Conservation (phyloP, 2,797 vertebrate species). For the Huso huso region DNA sequence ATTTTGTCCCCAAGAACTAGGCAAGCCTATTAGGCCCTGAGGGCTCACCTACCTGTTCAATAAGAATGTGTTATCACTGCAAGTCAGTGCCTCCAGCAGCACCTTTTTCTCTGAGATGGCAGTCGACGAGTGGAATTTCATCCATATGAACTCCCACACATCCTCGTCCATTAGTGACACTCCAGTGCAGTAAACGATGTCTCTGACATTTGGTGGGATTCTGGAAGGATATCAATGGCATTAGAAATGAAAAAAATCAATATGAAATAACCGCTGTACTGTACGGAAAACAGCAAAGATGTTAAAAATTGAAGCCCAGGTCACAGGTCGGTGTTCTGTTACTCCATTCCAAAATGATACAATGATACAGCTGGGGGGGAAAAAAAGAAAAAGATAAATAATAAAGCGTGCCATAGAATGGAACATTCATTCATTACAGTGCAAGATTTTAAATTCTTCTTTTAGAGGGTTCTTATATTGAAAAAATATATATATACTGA, state of each 20-base stretch:
- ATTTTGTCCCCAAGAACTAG: no score
- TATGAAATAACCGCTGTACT: not conserved
- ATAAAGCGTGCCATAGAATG: not conserved
- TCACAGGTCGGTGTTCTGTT: not conserved
- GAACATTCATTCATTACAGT: no score
- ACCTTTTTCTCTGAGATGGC: conserved; percentile 95
- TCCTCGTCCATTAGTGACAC: conserved; percentile 95
- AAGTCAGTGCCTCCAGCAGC: conserved; percentile 91
- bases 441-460: no score
- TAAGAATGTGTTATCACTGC: conserved; percentile 88
- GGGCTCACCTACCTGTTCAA: conserved; percentile 72
- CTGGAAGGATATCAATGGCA: conserved; percentile 45
- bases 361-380: not conserved
- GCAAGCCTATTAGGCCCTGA: not conserved
- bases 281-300: not conserved
- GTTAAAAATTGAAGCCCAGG: not conserved
- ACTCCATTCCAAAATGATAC: not conserved
- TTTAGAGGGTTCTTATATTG: no score
- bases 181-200: conserved; percentile 94
- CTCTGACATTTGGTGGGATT: conserved; percentile 90
- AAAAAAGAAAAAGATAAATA: not conserved
- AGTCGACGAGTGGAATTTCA: conserved; percentile 92
- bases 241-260: conserved; percentile 3
- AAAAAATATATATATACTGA: no score
- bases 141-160: conserved; percentile 99